These are phyloP conservation scores for Trididemnum nubilum DNA, from an alignment of 23 tunicate species.

Conservation along the genomic window DNA sequence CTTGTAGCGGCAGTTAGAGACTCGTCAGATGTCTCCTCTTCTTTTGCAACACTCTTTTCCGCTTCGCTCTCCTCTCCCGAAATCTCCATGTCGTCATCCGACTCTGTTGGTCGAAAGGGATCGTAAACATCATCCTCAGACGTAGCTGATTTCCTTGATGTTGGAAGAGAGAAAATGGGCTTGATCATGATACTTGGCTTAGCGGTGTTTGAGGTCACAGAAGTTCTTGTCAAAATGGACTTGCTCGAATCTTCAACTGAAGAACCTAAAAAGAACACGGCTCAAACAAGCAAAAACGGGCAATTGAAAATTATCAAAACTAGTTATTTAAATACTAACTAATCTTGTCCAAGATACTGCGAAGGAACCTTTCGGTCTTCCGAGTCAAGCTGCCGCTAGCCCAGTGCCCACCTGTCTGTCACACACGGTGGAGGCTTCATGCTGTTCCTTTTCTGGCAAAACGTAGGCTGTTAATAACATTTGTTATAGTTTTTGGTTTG, in stretches of 20 bases:
- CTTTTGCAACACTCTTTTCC: not conserved
- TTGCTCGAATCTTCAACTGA: not conserved
- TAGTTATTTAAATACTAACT: too few relatives aligned
- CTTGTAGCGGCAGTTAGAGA: not conserved
- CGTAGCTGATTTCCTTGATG: not conserved
- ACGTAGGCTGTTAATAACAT: too few relatives aligned
- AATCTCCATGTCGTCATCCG: conserved; percentile 70
- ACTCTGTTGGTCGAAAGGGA: conserved; percentile 82
- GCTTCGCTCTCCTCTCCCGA: not conserved
- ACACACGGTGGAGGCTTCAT: too few relatives aligned
- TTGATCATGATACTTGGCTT: conserved; percentile 51
- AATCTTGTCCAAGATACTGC: too few relatives aligned
- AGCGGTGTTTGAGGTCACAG: not conserved
- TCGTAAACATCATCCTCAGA: conserved; percentile 55
- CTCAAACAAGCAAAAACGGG: too few relatives aligned
- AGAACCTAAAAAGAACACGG: too few relatives aligned
- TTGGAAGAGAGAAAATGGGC: conserved; percentile 54
- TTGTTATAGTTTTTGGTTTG: too few relatives aligned
- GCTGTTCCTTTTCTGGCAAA: too few relatives aligned
- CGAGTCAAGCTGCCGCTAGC: too few relatives aligned
- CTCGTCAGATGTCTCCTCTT: not conserved
- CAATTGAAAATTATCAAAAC: too few relatives aligned
- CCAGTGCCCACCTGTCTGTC: too few relatives aligned
- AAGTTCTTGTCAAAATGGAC: not conserved
- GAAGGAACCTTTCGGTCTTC: too few relatives aligned